These are phyloP conservation scores for Siphamia tubifer DNA, from an alignment of 2,113 vertebrate species.

Conservation along the genomic window DNA sequence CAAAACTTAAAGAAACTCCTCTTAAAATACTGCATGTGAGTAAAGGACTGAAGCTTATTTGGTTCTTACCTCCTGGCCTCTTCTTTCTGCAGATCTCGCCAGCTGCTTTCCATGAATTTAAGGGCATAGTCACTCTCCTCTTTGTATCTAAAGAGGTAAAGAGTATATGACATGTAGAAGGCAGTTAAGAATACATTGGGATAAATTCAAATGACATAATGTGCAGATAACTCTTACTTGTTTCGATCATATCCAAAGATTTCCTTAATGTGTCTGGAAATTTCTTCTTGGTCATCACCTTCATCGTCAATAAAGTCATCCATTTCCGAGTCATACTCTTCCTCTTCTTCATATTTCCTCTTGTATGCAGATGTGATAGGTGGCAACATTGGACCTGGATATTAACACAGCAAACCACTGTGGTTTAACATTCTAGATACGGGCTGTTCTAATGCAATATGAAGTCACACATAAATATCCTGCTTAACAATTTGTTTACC, in stretches of 20 bases:
- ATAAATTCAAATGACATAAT: not conserved
- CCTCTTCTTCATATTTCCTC: conserved; percentile 85
- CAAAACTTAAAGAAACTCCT: not conserved
- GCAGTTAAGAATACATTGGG: not conserved
- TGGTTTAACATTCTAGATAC: not conserved
- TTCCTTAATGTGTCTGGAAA: conserved; percentile 95
- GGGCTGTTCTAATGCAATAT: too few species aligned
- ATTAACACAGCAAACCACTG: not conserved
- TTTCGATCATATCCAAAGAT: conserved; percentile 95
- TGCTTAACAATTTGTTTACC: too few species aligned
- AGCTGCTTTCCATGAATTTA: conserved; percentile 97
- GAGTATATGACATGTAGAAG: not conserved
- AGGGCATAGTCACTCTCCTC: conserved; percentile 98
- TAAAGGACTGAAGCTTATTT: not conserved
- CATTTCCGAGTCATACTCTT: conserved; percentile 97
- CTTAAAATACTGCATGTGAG: too few species aligned
- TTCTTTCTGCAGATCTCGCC: conserved; percentile 95
- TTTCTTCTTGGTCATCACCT: conserved; percentile 89
- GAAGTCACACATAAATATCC: too few species aligned
- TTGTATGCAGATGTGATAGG: conserved; percentile 83
- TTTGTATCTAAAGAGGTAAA: conserved; percentile 83
- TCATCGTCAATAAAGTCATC: conserved; percentile 97
- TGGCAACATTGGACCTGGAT: conserved; percentile 76
- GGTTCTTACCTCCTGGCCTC: conserved; percentile 90
- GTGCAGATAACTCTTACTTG: conserved; percentile 74